Base-by-base conservation (phyloP, 37 sponge, comb jelly and placozoan species). In the Crambe crambe region DNA sequence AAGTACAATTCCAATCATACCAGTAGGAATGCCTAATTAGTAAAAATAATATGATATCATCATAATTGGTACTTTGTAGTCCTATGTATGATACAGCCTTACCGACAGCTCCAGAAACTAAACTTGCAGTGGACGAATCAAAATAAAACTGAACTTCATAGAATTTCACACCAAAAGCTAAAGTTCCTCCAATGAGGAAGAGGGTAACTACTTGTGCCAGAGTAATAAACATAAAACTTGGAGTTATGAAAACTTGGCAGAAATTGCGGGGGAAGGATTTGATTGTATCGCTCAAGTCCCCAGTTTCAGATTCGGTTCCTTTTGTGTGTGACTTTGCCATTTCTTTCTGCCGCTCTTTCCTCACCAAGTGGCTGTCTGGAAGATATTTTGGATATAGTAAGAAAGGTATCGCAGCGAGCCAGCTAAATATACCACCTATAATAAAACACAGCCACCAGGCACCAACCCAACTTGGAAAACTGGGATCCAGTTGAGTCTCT, bases 361-460 rank as follows among this genome's bases (percentile, higher is more conserved):
- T 60, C 27, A 88, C 66, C 3, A 35, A 31, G 1, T 74, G 27
- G 35, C 85, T 84, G 63, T 84, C 64, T 0, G 85, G 82, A 25
- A 91, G 83, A 22, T 56, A 58, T 2, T 82, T 75, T 26, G 95
- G 95, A 51, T 72, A 95, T 74, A 87, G 57, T 56, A 95, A 72
- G 67, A 95, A 83, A 5, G 93, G 95, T 1, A 95, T 64, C 0
- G 89, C 21, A 8, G 76, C 6, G 2, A 95, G 32, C 23, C 84
- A 42, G 0, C 74, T 75, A 22, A 93, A 2, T 8, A 87, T 23
- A 5, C 81, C 89, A 8, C 64, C 32, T 22, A 92, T 38, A 0
- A 94, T 30, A 56, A 87, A 94, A 31, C 85, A 73, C 17, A 84
- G 44, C 95, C 95, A 94, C 95, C 95, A 94, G 10, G 88, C 89